A percentile compares a stretch with the other conserved stretches of the same genome.
Conservation (phyloP, 92 coral and sea anemone species). For the Scolanthus callimorphus region DNA sequence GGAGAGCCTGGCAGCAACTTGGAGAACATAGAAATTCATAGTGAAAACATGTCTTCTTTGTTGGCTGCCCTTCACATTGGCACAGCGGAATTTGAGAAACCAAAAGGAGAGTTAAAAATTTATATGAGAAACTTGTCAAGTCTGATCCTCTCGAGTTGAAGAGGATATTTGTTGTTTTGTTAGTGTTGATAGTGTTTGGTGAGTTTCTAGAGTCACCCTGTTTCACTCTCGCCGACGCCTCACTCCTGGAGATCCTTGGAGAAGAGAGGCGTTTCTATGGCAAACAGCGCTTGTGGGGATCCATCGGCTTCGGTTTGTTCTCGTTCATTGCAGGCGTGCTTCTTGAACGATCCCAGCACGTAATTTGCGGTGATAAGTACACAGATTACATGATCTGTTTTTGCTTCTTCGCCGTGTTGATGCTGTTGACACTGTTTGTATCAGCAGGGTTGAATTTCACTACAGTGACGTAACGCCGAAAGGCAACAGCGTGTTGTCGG, state of each 20-base stretch:
- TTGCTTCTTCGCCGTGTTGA: slow-evolving; percentile 75
- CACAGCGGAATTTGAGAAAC: no score
- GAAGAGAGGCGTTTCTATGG: slow-evolving; percentile 94
- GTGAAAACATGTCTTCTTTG: no score
- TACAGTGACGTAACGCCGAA: slow-evolving; percentile 60
- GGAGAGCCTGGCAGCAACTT: no score
- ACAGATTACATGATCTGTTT: slow-evolving; percentile 93
- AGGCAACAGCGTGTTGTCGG: slow-evolving; percentile 52
- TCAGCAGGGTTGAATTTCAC: slow-evolving; percentile 81
- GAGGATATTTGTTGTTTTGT: slow-evolving; percentile 76
- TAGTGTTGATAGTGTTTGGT: slow-evolving; percentile 88
- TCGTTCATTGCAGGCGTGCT: slow-evolving; percentile 90
- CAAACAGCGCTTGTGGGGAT: slow-evolving; percentile 98
- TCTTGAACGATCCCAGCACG: slow-evolving; percentile 83
- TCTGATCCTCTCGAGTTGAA: slow-evolving; percentile 70
- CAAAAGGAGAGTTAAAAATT: no score
- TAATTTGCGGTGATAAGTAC: slow-evolving; percentile 85
- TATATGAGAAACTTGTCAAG: no score
- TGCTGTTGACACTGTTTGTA: slow-evolving; percentile 75
- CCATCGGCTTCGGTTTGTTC: slow-evolving; percentile 93
- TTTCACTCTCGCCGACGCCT: slow-evolving; percentile 90
- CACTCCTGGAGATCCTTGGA: slow-evolving; percentile 91
- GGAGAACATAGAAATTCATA: no score
- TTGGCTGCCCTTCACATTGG: no score
- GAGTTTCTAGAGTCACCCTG: slow-evolving; percentile 96